Percentiles rank a stretch among this genome's conserved stretches.
Evolutionary conservation across 2,113 vertebrate genomes (phyloP).

Genomic region (Paratilapia polleni): DNA sequence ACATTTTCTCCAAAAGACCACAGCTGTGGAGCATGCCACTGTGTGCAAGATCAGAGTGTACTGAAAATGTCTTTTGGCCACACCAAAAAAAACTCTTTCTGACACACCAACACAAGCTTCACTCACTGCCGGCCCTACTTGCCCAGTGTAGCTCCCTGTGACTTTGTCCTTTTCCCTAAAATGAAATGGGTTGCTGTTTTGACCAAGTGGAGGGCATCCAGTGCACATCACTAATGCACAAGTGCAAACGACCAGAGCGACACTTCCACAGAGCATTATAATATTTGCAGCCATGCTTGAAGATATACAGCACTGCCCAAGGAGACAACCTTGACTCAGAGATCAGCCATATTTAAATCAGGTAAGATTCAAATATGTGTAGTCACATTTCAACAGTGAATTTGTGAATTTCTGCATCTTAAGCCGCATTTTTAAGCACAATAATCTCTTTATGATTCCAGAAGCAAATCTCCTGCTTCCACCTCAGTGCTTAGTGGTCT

Average conservation of each 20-base stretch:
- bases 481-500: constrained; percentile 55
- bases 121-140: not conserved
- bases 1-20: not conserved
- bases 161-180: not conserved
- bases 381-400: not conserved
- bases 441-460: constrained; percentile 41
- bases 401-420: not conserved
- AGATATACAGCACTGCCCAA: not conserved
- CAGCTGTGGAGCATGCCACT: not conserved
- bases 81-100: not conserved
- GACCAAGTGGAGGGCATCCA: too few relatives aligned
- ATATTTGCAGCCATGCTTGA: not conserved
- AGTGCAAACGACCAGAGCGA: too few relatives aligned
- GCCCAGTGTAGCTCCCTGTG: not conserved
- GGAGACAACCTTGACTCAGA: not conserved
- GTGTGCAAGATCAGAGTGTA: not conserved
- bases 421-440: not conserved
- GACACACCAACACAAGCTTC: not conserved
- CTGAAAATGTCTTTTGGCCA: not conserved
- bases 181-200: not conserved
- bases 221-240: not conserved
- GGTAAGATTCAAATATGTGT: not conserved
- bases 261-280: not conserved
- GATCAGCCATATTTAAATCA: not conserved
- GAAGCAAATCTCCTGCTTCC: constrained; percentile 63